Evolutionary conservation across 2,113 vertebrate species (phyloP).

Genomic region (Esox niger): DNA sequence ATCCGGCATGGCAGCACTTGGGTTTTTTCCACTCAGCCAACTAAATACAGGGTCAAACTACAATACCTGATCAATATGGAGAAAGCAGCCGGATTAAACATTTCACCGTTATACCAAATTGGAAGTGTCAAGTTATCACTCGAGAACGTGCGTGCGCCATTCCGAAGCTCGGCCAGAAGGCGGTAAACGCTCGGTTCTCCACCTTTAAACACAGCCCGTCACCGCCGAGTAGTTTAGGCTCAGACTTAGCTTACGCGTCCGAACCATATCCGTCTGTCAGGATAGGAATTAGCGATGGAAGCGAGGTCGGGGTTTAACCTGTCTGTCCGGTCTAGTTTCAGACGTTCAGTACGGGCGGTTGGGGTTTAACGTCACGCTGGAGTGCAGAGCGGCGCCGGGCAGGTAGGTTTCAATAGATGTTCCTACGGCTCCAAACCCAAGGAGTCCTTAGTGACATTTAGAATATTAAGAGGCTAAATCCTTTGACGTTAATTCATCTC

Average conservation of each 20-base stretch:
- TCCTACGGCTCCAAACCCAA: no score
- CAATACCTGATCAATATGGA: constrained; percentile 21
- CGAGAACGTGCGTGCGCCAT: constrained; percentile 44
- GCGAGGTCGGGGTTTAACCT: constrained; percentile 6
- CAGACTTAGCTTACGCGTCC: no score
- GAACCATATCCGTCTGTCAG: no score
- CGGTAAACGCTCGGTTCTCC: constrained; percentile 54
- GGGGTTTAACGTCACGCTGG: constrained; percentile 49
- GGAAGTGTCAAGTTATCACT: constrained; percentile 20
- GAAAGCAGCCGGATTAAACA: constrained; percentile 69
- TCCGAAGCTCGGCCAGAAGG: constrained; percentile 45
- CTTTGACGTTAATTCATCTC: no score
- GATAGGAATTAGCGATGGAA: no score
- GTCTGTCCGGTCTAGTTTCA: constrained; percentile 22
- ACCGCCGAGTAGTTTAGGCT: no score
- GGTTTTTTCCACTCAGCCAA: constrained; percentile 8
- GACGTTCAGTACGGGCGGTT: constrained; percentile 44
- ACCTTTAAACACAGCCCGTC: no score
- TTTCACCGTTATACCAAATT: constrained; percentile 70
- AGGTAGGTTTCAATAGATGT: constrained; percentile 41
- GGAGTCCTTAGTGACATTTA: no score
- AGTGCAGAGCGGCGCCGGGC: constrained; percentile 27
- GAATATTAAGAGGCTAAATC: no score
- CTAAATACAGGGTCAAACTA: not conserved
- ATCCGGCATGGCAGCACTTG: no score